A percentile compares a stretch with the other conserved stretches of the same genome.
Conservation (phyloP, 1,140 invertebrate species). For the Habropoda laboriosa region DNA sequence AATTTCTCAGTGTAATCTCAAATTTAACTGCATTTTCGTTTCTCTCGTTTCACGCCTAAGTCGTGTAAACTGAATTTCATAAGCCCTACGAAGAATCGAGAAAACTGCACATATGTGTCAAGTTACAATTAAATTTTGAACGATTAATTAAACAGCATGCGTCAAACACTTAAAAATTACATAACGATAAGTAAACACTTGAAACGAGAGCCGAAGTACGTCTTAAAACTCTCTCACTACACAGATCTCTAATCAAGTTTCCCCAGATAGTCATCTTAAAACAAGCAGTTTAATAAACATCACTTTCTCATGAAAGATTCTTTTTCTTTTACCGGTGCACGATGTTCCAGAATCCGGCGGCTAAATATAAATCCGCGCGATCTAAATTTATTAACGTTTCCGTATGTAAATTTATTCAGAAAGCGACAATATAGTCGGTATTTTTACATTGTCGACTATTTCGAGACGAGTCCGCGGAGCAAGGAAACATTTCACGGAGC, state of each 20-base stretch:
- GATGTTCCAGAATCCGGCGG: not conserved
- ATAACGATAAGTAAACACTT: no score
- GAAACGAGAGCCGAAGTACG: no score
- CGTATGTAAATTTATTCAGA: not conserved
- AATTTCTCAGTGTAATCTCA: no score
- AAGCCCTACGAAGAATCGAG: no score
- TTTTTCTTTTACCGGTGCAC: not conserved
- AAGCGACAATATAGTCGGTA: not conserved
- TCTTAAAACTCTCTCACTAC: not conserved
- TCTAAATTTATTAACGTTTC: not conserved
- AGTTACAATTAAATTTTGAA: no score
- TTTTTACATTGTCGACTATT: not conserved
- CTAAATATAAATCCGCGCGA: not conserved
- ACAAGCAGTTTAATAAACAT: not conserved
- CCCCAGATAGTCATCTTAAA: not conserved
- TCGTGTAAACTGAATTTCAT: no score
- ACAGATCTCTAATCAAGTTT: not conserved
- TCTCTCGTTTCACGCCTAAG: no score
- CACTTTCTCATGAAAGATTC: not conserved
- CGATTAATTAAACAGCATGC: no score
- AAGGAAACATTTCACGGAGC: not conserved
- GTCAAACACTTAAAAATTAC: no score
- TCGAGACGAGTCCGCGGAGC: not conserved
- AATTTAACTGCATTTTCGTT: no score
- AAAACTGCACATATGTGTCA: no score